Evolutionary conservation across 1,140 invertebrate species (phyloP).

Genomic region (Drosophila repletoides): DNA sequence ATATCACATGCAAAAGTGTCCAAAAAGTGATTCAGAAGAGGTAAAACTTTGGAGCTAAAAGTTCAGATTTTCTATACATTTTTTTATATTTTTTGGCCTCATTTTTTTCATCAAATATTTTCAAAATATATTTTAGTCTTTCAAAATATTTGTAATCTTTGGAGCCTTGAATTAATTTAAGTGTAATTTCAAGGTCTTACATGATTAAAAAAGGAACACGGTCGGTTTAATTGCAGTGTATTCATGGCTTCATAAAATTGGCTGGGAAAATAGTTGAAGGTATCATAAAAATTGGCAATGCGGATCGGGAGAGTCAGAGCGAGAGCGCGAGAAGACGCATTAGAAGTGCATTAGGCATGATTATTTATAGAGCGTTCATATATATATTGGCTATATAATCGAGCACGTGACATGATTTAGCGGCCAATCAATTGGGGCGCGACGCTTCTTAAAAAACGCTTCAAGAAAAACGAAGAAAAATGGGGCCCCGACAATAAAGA

Average conservation of each 20-base stretch:
- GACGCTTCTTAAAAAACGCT: constrained; percentile 21
- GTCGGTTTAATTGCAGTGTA: constrained; percentile 1
- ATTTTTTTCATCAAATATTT: too few species aligned
- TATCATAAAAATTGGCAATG: constrained; percentile 36
- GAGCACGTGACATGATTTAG: constrained; percentile 51
- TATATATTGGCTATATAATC: constrained; percentile 44
- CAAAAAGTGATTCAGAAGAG: not conserved
- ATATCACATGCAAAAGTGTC: too few species aligned
- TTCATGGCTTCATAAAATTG: constrained; percentile 15
- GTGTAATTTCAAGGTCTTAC: too few species aligned
- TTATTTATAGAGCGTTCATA: constrained; percentile 27
- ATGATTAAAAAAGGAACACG: too few species aligned
- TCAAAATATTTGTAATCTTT: too few species aligned
- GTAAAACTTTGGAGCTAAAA: too few species aligned
- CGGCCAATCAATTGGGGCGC: constrained; percentile 27
- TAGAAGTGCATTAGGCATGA: constrained; percentile 14
- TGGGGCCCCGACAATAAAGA: constrained; percentile 53
- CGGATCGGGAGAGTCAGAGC: not conserved
- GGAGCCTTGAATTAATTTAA: too few species aligned
- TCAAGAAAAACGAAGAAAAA: constrained; percentile 10
- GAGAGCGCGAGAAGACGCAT: not conserved
- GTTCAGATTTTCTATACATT: too few species aligned
- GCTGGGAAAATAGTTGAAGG: constrained; percentile 11
- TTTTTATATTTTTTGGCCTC: too few species aligned
- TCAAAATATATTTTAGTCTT: too few species aligned